Base-by-base conservation (phyloP, 2,888 invertebrate species). In the Latrodectus elegans region DNA sequence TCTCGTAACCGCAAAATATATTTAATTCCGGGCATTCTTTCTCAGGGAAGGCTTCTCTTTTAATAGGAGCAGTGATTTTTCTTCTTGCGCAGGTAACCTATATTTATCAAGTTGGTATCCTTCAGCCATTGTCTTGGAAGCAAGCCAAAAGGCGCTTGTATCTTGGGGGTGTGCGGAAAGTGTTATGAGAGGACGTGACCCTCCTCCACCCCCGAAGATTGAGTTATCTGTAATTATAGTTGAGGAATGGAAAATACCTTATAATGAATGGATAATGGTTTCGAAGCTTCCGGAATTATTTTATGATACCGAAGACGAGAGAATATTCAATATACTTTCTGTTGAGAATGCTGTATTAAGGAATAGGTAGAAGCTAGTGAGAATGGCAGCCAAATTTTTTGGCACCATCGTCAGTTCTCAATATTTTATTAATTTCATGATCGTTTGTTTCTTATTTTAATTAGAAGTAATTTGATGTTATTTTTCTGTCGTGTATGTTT, bases 201-300 rank as follows among this genome's bases (percentile, higher is more conserved):
- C 60, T n/a, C 60, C 60, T 6, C 10, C 14, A 60, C 60, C 60
- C 60, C 60, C 60, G n/a, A 15, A n/a, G 60, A 60, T 74, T 55
- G 74, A 60, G 74, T 60, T 55, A 26, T 68, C 12, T 52, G 49
- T 53, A 68, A 77, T 77, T 53, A 68, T n/a, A 15, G 52, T 15
- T 17, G 68, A 22, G 15, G 22, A 53, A 76, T 51, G n/a, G 65
- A 14, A 65, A 60, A 14, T 49, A 52, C 53, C 67, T 77, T 71
- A 26, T 77, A 77, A 77, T 77, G 77, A 77, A 77, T 77, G 68
- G 77, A 68, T 77, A 77, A 77, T 77, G 77, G 52, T 77, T 68
- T 38, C 26, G 60, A 11, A 26, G 14, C 53, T 77, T 77, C 53
- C 68, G 68, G 67, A 77, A 53, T 55, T 55, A 22, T 12, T 8